Conservation (phyloP, 2,888 invertebrate species). For the Drosophila hamatofila region DNA sequence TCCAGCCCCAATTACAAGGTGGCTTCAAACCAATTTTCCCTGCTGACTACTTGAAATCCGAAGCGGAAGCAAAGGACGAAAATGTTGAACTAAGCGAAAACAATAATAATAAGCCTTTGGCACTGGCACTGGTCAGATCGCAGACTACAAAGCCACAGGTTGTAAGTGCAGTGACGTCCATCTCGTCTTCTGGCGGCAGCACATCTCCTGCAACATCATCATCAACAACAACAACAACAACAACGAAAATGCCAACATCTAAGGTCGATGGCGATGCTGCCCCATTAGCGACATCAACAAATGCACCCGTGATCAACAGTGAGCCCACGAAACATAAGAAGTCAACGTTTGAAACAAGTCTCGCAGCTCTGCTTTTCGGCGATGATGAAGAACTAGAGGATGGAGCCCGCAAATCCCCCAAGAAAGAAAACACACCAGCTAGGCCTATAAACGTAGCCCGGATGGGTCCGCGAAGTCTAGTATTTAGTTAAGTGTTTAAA, state of each 20-base stretch:
- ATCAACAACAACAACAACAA: constrained; percentile 13
- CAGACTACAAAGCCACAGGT: constrained; percentile 14
- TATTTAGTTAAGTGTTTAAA: constrained; percentile 56
- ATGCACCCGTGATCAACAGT: constrained; percentile 31
- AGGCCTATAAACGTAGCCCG: constrained; percentile 80
- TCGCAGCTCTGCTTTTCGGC: constrained; percentile 84
- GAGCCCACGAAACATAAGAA: constrained; percentile 73
- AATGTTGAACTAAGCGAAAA: constrained; percentile 28
- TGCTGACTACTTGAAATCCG: constrained; percentile 79
- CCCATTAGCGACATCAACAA: constrained; percentile 41
- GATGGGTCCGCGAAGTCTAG: constrained; percentile 80
- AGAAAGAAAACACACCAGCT: constrained; percentile 55
- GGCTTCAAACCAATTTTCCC: constrained; percentile 90
- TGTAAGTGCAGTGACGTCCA: constrained; percentile 13
- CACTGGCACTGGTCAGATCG: constrained; percentile 45
- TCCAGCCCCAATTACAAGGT: constrained; percentile 89
- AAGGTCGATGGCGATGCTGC: constrained; percentile 1
- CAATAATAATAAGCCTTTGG: constrained; percentile 50
- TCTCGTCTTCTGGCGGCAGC: constrained; percentile 9
- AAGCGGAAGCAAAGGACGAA: constrained; percentile 19
- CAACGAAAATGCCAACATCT: constrained; percentile 17
- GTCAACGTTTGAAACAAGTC: constrained; percentile 83
- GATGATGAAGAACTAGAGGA: constrained; percentile 80
- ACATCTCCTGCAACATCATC: constrained; percentile 4
- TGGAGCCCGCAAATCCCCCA: constrained; percentile 61